Evolutionary conservation across 1,140 invertebrate species (phyloP).

Genomic region (Coptotermes formosanus): DNA sequence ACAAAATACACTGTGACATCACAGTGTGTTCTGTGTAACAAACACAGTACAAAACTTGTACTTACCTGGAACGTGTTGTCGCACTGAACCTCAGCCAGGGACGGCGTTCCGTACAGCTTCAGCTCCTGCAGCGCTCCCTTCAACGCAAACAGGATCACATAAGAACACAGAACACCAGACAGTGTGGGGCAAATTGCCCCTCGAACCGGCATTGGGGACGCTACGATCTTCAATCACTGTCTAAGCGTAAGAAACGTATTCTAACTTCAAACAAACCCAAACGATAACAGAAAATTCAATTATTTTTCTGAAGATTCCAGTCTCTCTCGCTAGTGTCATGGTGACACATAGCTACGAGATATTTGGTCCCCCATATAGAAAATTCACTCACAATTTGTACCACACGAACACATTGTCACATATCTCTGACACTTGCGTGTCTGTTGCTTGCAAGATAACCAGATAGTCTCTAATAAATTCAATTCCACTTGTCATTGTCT

Average conservation of each 20-base stretch:
- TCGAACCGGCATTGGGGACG: conserved; percentile 21
- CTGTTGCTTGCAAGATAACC: no score
- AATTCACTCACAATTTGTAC: no score
- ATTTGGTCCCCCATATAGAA: no score
- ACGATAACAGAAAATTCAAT: background rate
- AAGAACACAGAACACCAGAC: conserved; percentile 17
- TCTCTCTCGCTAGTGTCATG: no score
- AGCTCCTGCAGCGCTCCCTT: conserved; percentile 75
- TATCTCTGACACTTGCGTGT: no score
- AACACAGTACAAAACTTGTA: background rate
- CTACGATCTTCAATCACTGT: background rate
- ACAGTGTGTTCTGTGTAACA: background rate
- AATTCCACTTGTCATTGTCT: no score
- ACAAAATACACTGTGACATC: no score
- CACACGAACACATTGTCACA: no score
- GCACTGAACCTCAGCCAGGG: conserved; percentile 68
- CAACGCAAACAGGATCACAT: conserved; percentile 48
- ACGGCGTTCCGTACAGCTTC: conserved; percentile 65
- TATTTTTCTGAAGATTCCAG: background rate
- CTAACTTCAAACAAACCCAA: background rate
- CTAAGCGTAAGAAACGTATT: background rate
- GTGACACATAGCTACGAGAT: no score
- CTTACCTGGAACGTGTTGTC: conserved; percentile 57
- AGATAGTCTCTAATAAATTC: no score
- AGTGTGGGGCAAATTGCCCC: conserved; percentile 20